Evolutionary conservation across 2,113 vertebrate genomes (phyloP).

Genomic region (Hippopotamus amphibius): DNA sequence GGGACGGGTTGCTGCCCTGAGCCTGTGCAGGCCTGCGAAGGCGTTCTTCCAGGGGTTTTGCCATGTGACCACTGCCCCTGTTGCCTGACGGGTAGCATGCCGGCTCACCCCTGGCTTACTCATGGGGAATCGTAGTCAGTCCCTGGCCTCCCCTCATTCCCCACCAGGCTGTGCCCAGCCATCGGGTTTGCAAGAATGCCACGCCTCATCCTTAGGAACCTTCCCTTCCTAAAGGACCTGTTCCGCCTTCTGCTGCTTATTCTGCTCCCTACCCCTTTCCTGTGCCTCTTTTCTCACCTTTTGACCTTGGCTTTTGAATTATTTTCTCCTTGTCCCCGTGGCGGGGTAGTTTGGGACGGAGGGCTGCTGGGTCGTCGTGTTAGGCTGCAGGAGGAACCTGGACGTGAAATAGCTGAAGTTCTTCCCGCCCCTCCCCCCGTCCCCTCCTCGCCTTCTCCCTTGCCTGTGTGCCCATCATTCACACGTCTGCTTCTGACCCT

Average conservation of each 20-base stretch:
- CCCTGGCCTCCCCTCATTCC: background rate
- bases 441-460: background rate
- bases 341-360: background rate
- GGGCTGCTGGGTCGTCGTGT: background rate
- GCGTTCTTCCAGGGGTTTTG: background rate
- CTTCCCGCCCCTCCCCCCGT: too few species aligned
- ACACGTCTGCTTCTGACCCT: background rate
- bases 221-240: background rate
- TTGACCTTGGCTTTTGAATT: constrained; percentile 39
- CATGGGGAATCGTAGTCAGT: rapidly evolving
- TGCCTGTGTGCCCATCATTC: rapidly evolving
- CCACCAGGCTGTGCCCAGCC: background rate
- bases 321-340: constrained; percentile 48
- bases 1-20: rapidly evolving
- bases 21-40: rapidly evolving
- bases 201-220: background rate
- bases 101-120: background rate
- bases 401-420: background rate
- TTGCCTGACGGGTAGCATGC: background rate
- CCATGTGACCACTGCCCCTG: rapidly evolving
- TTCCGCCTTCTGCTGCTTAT: constrained; percentile 61
- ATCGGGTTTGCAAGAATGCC: background rate
- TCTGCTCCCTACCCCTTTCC: constrained; percentile 45
- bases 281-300: constrained; percentile 53
- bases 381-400: constrained; percentile 15